Base-by-base conservation (phyloP, 64 coral and sea anemone species). In the Hydrozoanthus tunicans region DNA sequence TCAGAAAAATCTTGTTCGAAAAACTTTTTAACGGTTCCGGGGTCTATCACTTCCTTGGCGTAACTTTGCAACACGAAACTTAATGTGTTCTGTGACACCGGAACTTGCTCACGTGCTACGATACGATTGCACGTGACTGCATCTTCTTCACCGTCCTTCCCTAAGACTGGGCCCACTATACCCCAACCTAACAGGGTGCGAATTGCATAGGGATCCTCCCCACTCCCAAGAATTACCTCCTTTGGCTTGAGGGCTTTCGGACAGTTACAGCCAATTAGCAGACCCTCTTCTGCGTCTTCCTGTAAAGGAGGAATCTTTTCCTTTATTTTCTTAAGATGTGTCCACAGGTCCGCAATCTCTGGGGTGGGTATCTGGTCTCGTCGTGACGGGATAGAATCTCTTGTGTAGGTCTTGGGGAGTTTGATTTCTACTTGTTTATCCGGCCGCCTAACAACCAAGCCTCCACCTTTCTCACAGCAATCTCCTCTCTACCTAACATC, bases 181-280 rank as follows among this genome's bases (percentile, higher is more conserved):
- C 92, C 52, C 92, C 96, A 98, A 7, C 96, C 96, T 5, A 98
- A 73, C 23, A 93, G 25, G 3, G 96, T 98, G 7, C 90, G 23
- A 24, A 98, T 79, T 25, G 96, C 96, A 53, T 94, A 94, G 12
- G 93, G 93, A 9, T 98, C 93, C 4, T 91, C 59, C 10, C 79
- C 63, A 64, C 90, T 93, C 6, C 90, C 90, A 0, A 59, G 53
- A 17, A 94, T 90, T 0, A 98, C 91, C 14, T 98, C 93, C 55
- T 58, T 85, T 5, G 93, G 96, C 25, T 94, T 94, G 0, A 91
- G 90, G 9, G 96, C 93, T 65, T 86, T 92, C 0, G 93, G 91
- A 9, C 96, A 98, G 11, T 98, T 98, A 43, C 83, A 94, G n/a
- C 96, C 93, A 23, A 94, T 98, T 0, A 94, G 53, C 2, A 98